Evolutionary conservation across 2,113 vertebrate species (phyloP).

Genomic region (Myiozetetes cayanensis): DNA sequence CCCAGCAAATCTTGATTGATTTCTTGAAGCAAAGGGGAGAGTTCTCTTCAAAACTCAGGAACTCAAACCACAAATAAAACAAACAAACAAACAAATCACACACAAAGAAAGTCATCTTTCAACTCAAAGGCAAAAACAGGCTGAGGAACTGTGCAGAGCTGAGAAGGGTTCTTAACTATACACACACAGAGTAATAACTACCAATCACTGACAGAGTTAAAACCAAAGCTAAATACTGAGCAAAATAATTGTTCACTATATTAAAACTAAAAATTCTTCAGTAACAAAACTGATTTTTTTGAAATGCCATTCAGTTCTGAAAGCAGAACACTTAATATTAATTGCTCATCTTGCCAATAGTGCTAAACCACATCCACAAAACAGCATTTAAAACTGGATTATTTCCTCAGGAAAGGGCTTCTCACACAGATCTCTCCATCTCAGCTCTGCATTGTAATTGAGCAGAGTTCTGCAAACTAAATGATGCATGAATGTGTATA

Average conservation of each 20-base stretch:
- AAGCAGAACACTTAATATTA: not conserved
- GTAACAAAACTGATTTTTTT: not conserved
- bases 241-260: not conserved
- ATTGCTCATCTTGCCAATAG: not conserved
- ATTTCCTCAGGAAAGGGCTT: not conserved
- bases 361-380: not conserved
- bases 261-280: not conserved
- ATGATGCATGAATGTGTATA: not conserved
- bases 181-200: not conserved
- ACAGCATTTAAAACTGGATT: not conserved
- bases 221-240: not conserved
- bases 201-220: not conserved
- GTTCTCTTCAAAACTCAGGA: not conserved
- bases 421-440: not conserved
- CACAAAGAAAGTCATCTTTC: not conserved
- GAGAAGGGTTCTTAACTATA: not conserved
- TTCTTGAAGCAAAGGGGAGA: not conserved
- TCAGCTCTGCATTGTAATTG: slow-evolving; percentile 31
- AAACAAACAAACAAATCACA: not conserved
- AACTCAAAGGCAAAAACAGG: not conserved
- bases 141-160: not conserved
- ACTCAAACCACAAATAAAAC: not conserved
- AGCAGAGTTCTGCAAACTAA: slow-evolving; percentile 14
- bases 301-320: not conserved
- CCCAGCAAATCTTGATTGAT: not conserved